Evolutionary conservation across 2,113 vertebrate genomes (phyloP).

Genomic region (Colossoma macropomum): DNA sequence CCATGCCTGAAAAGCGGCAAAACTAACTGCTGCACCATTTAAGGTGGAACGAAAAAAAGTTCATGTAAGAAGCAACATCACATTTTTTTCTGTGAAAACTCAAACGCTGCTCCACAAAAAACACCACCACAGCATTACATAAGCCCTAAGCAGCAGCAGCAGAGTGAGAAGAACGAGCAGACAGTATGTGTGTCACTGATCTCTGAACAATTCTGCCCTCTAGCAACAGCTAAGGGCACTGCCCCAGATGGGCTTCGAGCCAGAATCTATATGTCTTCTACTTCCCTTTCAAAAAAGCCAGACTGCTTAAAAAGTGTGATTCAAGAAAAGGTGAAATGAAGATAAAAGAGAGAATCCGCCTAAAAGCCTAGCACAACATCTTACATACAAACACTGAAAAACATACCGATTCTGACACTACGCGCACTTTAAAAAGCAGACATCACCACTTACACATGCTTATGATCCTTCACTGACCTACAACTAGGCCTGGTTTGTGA

Average conservation of each 20-base stretch:
- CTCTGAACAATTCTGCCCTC: slow-evolving; percentile 36
- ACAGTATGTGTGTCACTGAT: neutral
- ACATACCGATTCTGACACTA: too few species aligned
- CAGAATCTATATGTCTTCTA: neutral
- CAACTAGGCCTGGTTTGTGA: neutral
- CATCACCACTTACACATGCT: too few species aligned
- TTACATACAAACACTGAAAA: neutral
- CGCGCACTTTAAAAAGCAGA: too few species aligned
- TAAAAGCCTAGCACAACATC: neutral
- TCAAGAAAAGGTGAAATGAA: neutral
- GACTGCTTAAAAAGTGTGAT: neutral
- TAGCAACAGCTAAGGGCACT: slow-evolving; percentile 10
- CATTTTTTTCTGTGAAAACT: too few species aligned
- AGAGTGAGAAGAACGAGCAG: neutral
- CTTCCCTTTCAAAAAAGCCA: neutral
- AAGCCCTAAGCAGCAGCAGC: slow-evolving; percentile 6
- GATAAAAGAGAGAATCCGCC: neutral
- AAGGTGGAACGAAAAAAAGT: too few species aligned
- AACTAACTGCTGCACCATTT: too few species aligned
- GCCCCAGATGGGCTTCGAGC: neutral
- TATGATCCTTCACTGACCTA: too few species aligned
- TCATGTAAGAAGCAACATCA: too few species aligned
- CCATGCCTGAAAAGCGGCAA: too few species aligned
- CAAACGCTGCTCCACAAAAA: neutral
- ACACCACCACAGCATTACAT: neutral